These are phyloP conservation scores for Danio albolineatus DNA, from an alignment of 2,797 vertebrate species.

Conservation along the genomic window DNA sequence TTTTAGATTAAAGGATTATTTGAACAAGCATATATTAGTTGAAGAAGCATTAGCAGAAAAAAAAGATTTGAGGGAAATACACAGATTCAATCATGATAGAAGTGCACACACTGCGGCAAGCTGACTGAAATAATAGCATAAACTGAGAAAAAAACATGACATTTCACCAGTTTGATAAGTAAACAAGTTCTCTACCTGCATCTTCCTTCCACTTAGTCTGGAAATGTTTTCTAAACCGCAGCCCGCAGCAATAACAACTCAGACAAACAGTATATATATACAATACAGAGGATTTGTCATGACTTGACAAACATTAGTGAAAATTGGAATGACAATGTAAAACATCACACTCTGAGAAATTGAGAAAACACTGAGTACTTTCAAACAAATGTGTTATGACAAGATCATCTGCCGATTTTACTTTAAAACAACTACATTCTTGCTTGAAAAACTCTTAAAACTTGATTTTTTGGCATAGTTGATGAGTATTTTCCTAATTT, in stretches of 20 bases:
- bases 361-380: too few species aligned
- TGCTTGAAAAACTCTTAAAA: too few species aligned
- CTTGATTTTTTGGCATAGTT: too few species aligned
- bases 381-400: too few species aligned
- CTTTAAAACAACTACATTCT: too few species aligned
- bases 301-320: too few species aligned
- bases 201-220: slow-evolving; percentile 17
- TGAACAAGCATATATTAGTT: not conserved
- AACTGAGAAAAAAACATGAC: not conserved
- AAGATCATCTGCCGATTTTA: too few species aligned
- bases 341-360: too few species aligned
- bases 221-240: not conserved
- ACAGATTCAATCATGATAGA: not conserved
- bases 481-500: too few species aligned
- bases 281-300: slow-evolving; percentile 2
- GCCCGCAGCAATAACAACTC: slow-evolving; percentile 9
- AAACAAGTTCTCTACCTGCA: not conserved
- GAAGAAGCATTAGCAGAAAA: not conserved
- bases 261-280: not conserved
- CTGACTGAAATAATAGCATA: not conserved
- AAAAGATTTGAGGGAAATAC: not conserved
- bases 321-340: too few species aligned
- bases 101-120: not conserved
- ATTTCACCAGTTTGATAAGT: slow-evolving; percentile 3
- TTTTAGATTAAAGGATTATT: not conserved